A percentile compares a stretch with the other conserved stretches of the same genome.
Conservation (phyloP, 2,888 invertebrate genomes). For the Torymus texanus region DNA sequence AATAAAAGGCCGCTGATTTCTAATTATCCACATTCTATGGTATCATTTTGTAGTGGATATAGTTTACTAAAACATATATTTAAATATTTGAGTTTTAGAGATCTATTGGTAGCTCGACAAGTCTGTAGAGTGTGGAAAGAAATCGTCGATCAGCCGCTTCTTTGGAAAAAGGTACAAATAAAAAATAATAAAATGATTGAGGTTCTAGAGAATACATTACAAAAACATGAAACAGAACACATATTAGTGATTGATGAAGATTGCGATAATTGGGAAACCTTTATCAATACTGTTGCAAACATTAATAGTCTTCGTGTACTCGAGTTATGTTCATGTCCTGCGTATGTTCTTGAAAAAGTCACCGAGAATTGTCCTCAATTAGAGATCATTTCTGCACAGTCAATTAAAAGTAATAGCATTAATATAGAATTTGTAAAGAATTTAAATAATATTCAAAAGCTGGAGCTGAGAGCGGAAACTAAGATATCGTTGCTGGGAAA, state of each 20-base stretch:
- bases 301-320: slow-evolving; percentile 79
- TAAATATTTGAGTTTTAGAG: slow-evolving; percentile 87
- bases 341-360: slow-evolving; percentile 83
- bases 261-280: slow-evolving; percentile 83
- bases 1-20: not conserved
- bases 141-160: slow-evolving; percentile 81
- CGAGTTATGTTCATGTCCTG: slow-evolving; percentile 84
- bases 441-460: slow-evolving; percentile 81
- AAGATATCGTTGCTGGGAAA: slow-evolving; percentile 78
- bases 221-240: slow-evolving; percentile 84
- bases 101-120: slow-evolving; percentile 83
- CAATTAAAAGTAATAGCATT: slow-evolving; percentile 82
- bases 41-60: slow-evolving; percentile 12
- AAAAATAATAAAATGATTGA: slow-evolving; percentile 87
- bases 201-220: slow-evolving; percentile 83
- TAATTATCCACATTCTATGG: slow-evolving; percentile 7
- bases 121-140: slow-evolving; percentile 87
- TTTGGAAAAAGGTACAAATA: slow-evolving; percentile 89
- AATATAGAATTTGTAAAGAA: slow-evolving; percentile 80
- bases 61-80: slow-evolving; percentile 79
- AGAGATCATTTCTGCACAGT: slow-evolving; percentile 82
- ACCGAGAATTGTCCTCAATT: slow-evolving; percentile 81
- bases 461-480: slow-evolving; percentile 84
- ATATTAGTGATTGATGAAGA: slow-evolving; percentile 80
- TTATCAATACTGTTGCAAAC: slow-evolving; percentile 80